Base-by-base conservation (phyloP, 2,888 invertebrate species). In the Seira sanloemensis region DNA sequence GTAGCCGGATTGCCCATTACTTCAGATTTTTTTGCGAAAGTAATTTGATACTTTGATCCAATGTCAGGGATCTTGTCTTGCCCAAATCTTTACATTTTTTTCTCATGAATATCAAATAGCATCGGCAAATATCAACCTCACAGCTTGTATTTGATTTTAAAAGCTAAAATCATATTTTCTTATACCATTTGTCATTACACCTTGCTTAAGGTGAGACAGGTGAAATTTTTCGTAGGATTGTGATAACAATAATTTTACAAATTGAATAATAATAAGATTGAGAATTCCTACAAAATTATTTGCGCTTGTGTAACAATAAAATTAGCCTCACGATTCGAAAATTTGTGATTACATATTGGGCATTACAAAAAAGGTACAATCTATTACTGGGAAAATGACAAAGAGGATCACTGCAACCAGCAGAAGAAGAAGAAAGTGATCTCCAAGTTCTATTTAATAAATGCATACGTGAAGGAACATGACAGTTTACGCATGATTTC, bases 381-480 rank as follows among this genome's bases (percentile, higher is more conserved):
- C 50, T 50, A 50, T 16, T 12, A 50, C 16, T 18, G n/a, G n/a
- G n/a, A n/a, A 50, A 50, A 16, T n/a, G 50, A n/a, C 50, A 50
- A 50, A 50, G 50, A 50, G 50, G 50, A 50, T 50, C 50, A 18
- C n/a, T n/a, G 50, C 16, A 50, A 50, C n/a, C 50, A n/a, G n/a
- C n/a, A n/a, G n/a, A n/a, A n/a, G n/a, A n/a, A n/a, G n/a, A n/a
- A n/a, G 50, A 50, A 50, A 50, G 50, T 50, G 50, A 50, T 50
- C 50, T 50, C 50, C 50, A 50, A 50, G n/a, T n/a, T 12, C 50
- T 50, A 50, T 50, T 50, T 18, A 50, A 16, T 12, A 16, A 50
- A 50, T 21, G 24, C n/a, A 37, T 78, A 58, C 58, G 77, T 69
- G 77, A 69, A 58, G 62, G 19, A 50, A 69, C 58, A 78, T 69